phyloP scores from a whole-genome alignment of 2,797 vertebrate genomes.

The Pteronotus mesoamericanus region DNA sequence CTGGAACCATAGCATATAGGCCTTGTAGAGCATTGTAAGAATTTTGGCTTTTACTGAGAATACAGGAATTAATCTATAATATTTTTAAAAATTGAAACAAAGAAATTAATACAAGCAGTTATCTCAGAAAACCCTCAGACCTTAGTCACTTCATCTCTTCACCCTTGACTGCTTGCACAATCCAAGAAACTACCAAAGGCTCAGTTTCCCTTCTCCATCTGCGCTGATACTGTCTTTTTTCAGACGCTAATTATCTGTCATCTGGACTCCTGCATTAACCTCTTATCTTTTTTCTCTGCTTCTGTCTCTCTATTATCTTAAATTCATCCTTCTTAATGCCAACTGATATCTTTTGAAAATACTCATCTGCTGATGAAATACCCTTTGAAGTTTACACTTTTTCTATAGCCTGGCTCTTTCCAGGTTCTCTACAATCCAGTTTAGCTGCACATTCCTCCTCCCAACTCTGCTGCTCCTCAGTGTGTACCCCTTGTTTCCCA shows the following conservation, averaged over 20 bases:
- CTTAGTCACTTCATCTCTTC: not conserved
- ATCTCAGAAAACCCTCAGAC: not conserved
- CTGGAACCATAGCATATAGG: not conserved
- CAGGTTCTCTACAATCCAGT: not conserved
- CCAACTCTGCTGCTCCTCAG: not conserved
- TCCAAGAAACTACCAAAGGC: not conserved
- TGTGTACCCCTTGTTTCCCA: not conserved
- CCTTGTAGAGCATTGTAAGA: not conserved
- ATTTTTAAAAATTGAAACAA: conserved; percentile 10
- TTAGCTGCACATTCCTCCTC: not conserved
- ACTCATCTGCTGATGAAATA: not conserved
- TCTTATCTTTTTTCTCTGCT: not conserved
- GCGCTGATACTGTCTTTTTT: not conserved
- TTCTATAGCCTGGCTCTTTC: not conserved
- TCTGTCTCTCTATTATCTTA: conserved; percentile 38
- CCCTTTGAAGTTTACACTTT: conserved; percentile 30
- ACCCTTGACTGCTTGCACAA: not conserved
- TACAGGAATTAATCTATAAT: not conserved
- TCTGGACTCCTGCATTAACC: not conserved
- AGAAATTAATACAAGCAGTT: not conserved
- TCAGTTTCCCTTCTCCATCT: not conserved
- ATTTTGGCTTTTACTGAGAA: not conserved
- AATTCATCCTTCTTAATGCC: conserved; percentile 27
- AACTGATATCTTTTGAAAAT: not conserved
- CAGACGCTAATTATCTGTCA: not conserved